Percentiles rank a stretch among this genome's conserved stretches.
These are phyloP conservation scores for Melinaea menophilus DNA, from an alignment of 2,888 invertebrate species.

Conservation along the genomic window DNA sequence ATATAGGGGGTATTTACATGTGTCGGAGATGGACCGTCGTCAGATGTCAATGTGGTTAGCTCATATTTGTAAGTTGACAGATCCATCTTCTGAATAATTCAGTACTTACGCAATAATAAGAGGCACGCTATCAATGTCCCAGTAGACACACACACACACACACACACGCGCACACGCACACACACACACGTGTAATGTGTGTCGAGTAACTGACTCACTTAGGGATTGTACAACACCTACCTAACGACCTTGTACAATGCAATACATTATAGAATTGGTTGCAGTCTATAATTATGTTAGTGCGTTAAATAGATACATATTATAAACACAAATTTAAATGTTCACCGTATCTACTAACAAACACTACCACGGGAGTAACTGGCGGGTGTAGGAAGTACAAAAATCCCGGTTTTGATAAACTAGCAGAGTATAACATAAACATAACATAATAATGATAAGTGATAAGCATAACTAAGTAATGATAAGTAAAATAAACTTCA, in stretches of 20 bases:
- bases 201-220: conserved; percentile 5
- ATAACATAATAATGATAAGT: too few relatives aligned
- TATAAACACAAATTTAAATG: too few relatives aligned
- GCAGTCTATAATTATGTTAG: too few relatives aligned
- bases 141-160: neutral
- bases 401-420: too few relatives aligned
- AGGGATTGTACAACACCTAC: neutral
- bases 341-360: too few relatives aligned
- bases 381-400: too few relatives aligned
- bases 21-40: conserved; percentile 39
- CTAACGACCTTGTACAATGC: neutral
- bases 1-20: conserved; percentile 47
- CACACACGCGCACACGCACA: neutral
- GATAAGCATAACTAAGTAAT: too few relatives aligned
- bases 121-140: neutral
- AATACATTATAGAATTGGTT: neutral
- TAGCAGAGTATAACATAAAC: too few relatives aligned
- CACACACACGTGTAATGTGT: neutral
- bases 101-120: neutral
- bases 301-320: too few relatives aligned
- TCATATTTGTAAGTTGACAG: conserved; percentile 15
- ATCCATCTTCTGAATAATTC: neutral
- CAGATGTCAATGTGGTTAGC: conserved; percentile 16
- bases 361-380: too few relatives aligned
- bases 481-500: too few relatives aligned